Conservation (phyloP, 1,140 invertebrate genomes). For the Zophobas morio region DNA sequence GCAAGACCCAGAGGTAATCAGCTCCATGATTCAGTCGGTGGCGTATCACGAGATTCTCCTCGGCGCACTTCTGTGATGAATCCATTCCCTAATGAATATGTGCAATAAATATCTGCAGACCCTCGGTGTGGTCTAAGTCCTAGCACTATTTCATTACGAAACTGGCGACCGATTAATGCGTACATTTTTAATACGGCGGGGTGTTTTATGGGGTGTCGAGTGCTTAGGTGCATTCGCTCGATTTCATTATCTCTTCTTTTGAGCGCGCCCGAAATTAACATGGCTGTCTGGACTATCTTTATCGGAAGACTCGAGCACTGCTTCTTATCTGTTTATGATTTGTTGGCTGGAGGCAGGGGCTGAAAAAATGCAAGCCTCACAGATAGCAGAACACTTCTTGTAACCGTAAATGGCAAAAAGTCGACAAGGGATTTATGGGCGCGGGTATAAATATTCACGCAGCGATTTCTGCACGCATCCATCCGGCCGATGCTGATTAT, state of each 20-base stretch:
- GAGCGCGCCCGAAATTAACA: conserved; percentile 44
- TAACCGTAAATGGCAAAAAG: conserved; percentile 21
- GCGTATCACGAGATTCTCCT: conserved; percentile 49
- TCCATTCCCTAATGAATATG: conserved; percentile 59
- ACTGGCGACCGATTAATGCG: conserved; percentile 58
- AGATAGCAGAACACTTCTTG: conserved; percentile 38
- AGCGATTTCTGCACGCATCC: not conserved
- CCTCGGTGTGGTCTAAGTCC: conserved; percentile 51
- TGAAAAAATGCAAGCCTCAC: conserved; percentile 43
- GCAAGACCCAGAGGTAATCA: conserved; percentile 54
- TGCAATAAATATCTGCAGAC: conserved; percentile 60
- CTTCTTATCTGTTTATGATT: conserved; percentile 52
- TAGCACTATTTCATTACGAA: conserved; percentile 54
- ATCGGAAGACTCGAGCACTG: conserved; percentile 34
- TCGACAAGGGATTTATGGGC: conserved; percentile 6
- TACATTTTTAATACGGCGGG: conserved; percentile 57
- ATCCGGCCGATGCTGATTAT: not conserved
- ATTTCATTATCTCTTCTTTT: conserved; percentile 50
- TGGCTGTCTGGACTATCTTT: conserved; percentile 42
- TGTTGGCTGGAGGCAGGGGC: conserved; percentile 43
- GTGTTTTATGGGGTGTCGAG: conserved; percentile 58
- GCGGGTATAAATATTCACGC: conserved; percentile 19
- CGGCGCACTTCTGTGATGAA: conserved; percentile 53
- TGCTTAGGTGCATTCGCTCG: conserved; percentile 49
- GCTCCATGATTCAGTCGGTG: conserved; percentile 51